Percentiles rank a stretch among this genome's conserved stretches.
phyloP scores from a whole-genome alignment of 2,113 vertebrate species.

The Thinocorus orbignyianus region DNA sequence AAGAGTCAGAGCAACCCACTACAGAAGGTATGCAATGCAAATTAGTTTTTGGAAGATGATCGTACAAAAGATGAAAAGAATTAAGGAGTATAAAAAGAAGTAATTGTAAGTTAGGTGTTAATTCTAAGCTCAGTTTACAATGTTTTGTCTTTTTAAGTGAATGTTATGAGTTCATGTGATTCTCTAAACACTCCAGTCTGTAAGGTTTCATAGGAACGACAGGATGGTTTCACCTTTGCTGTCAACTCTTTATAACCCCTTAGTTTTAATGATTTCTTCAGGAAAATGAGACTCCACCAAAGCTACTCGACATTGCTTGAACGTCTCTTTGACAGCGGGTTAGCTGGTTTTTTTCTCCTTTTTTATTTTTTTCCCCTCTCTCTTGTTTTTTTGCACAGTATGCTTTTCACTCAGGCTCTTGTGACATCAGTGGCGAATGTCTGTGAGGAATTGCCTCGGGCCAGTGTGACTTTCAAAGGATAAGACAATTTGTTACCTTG shows the following conservation, averaged over 20 bases:
- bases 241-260: neutral
- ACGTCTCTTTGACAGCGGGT: neutral
- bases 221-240: neutral
- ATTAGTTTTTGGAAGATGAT: neutral
- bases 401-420: constrained; percentile 14
- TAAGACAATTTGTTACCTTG: constrained; percentile 64
- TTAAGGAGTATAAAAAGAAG: neutral
- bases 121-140: neutral
- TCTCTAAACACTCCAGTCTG: neutral
- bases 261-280: neutral
- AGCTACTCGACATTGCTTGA: neutral
- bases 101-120: neutral
- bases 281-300: neutral
- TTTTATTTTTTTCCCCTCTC: neutral
- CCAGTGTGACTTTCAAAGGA: constrained; percentile 71
- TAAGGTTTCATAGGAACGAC: neutral
- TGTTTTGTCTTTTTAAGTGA: neutral
- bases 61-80: neutral
- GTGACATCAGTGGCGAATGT: constrained; percentile 50
- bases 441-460: constrained; percentile 52
- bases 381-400: neutral
- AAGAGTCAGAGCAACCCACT: neutral
- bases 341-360: neutral
- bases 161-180: neutral
- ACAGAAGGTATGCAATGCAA: neutral